Evolutionary conservation across 2,113 vertebrate genomes (phyloP), one percentile per base, ranked within the genome.

Genomic region (Istiophorus platypterus): DNA sequence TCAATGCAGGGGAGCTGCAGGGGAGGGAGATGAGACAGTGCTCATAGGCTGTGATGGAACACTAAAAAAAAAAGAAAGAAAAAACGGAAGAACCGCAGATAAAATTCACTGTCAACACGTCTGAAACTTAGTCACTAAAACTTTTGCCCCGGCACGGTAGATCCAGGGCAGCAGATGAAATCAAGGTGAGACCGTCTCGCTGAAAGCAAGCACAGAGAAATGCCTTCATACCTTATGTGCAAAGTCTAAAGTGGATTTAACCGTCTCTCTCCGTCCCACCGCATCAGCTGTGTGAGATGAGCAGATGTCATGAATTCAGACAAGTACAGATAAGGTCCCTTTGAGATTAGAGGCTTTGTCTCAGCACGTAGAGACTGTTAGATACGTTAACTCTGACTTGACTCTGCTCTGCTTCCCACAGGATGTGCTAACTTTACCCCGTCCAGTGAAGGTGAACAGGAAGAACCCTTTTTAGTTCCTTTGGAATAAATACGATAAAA

Each of bases 351-450:
- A 80, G 82, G 87, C 84, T 80, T 64, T 85, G 91, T 85, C 86
- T 89, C 87, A 82, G 87, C 88, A 88, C 69, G 91, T 71, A 81
- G 58, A 76, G 81, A 61, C 52, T 49, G 64, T 52, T 70, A 42
- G 58, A 78, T 71, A 54, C 71, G 75, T 80, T 67, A 54, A 68
- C 79, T 68, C 58, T 52, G 66, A 72, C 49, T 51, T 67, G 39
- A 24, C 39, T 24, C 52, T 26, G 41, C 65, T 72, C 52, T 14
- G 27, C 45, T 47, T 63, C 80, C 72, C 76, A 72, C 66, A 51
- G 76, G 72, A 72, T 69, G 67, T 39, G 47, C 49, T 57, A 29
- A 66, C 64, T 51, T 10, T 63, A 34, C 63, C 45, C 22, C 8
- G 27, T 76, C 31, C 27, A 37, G 20, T 74, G 41, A 22, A 31